phyloP scores from a whole-genome alignment of 2,888 invertebrate species.

The Leptopilina syphax region DNA sequence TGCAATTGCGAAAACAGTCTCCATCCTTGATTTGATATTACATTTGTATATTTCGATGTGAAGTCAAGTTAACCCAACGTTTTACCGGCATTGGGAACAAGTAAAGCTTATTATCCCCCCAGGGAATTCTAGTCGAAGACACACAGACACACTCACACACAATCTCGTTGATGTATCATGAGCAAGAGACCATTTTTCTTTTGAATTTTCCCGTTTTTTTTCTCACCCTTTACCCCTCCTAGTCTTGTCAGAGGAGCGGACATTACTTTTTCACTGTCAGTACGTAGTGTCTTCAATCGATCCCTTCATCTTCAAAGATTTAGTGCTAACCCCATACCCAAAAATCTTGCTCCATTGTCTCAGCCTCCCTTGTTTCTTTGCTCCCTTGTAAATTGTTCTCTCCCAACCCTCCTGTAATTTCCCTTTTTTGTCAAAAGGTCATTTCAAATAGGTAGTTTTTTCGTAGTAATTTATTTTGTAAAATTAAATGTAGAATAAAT shows the following conservation, averaged over 20 bases:
- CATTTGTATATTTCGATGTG: slow-evolving; percentile 26
- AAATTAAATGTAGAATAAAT: not conserved
- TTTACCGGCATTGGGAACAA: slow-evolving; percentile 16
- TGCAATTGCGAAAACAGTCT: not conserved
- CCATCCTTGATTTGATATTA: slow-evolving; percentile 22
- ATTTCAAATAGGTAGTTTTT: not conserved
- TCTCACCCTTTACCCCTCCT: not conserved
- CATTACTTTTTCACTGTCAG: slow-evolving; percentile 36
- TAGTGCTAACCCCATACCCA: slow-evolving; percentile 5
- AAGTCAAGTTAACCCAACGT: not conserved
- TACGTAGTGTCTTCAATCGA: slow-evolving; percentile 34
- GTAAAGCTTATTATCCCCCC: slow-evolving; percentile 29
- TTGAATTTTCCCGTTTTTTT: not conserved
- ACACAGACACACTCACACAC: not conserved
- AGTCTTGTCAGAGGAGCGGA: not conserved
- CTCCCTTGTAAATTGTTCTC: slow-evolving; percentile 4
- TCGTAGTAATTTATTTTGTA: not conserved
- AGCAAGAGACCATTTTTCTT: slow-evolving; percentile 30
- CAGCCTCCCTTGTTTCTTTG: slow-evolving; percentile 11
- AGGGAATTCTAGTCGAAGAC: slow-evolving; percentile 16
- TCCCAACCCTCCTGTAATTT: not conserved
- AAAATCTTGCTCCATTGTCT: slow-evolving; percentile 10
- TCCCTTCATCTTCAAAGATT: slow-evolving; percentile 35
- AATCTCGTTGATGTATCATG: slow-evolving; percentile 30
- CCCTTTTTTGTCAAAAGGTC: slow-evolving; percentile 3